Evolutionary conservation across 1,140 invertebrate genomes (phyloP), one percentile per base, ranked within the genome.

Genomic region (Euura lappo): DNA sequence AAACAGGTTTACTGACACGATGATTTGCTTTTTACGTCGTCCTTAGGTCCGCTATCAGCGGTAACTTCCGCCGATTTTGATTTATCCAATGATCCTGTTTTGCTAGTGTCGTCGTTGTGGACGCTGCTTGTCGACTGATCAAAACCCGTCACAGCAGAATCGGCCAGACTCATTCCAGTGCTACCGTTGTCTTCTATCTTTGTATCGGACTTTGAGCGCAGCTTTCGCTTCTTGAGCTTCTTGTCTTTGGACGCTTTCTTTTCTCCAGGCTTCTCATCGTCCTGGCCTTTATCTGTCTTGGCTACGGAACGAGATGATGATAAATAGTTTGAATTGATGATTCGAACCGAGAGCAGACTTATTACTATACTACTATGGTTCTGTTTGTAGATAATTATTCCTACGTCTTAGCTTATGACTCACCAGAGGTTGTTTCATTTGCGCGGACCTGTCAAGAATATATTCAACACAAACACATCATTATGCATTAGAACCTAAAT

Each of bases 1-100:
- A 28, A 28, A 28, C 28, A 28, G 28, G 28, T 28, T 28, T 28
- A 60, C 51, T 60, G 51, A 60, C 51, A 11, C 8, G 51, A n/a
- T 8, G 5, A 89, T 77, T 90, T 86, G 43, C 86, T 76, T 47
- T 88, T 88, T 43, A 88, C 88, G 75, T 89, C 87, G 8, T 87
- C 82, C 46, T 89, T 87, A 11, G 87, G 86, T 80, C 89, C 88
- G 71, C 87, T 76, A 76, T 89, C 87, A 2, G 87, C 89, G 43
- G 89, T 89, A 6, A 3, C 51, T 60, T 60, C 51, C 13, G 51
- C 10, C 6, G 51, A 60, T 60, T 60, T 3, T n/a, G 13, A 8
- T 60, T 8, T 60, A n/a, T 60, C 51, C 6, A 60, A 60, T 60
- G 13, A 60, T n/a, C 13, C 51, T 60, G 51, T 60, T 60, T 60